These are phyloP conservation scores for Hexactinellida sp. DNA, from an alignment of 37 sponge, comb jelly and placozoan genomes.

Conservation along the genomic window DNA sequence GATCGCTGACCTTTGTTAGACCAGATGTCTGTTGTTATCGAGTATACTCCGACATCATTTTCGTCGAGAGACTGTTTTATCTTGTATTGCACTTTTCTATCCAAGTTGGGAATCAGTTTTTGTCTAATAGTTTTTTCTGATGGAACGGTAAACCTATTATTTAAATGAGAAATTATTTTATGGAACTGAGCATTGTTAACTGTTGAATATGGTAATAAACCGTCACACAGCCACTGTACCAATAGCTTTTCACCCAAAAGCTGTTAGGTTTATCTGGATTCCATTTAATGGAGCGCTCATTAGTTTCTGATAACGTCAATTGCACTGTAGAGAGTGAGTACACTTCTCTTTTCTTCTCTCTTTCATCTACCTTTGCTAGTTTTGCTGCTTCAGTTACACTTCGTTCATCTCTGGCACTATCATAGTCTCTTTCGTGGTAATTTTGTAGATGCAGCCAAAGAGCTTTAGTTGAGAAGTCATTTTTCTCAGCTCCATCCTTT, in stretches of 20 bases:
- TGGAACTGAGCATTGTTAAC: constrained; percentile 14
- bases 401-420: not conserved
- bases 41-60: not conserved
- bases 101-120: constrained; percentile 14
- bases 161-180: not conserved
- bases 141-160: not conserved
- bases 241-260: constrained; percentile 10
- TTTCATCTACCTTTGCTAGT: constrained; percentile 6
- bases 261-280: constrained; percentile 12
- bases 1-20: constrained; percentile 7
- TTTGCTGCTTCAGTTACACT: not conserved
- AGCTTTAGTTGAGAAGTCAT: constrained; percentile 15
- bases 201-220: constrained; percentile 11
- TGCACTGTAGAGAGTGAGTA: constrained; percentile 7
- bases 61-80: constrained; percentile 17
- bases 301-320: constrained; percentile 15
- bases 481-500: constrained; percentile 7
- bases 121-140: not conserved
- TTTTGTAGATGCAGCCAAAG: not conserved
- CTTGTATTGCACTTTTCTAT: constrained; percentile 12
- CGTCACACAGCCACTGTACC: constrained; percentile 16
- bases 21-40: constrained; percentile 2
- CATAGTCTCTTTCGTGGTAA: not conserved
- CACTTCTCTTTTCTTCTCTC: not conserved
- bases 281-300: not conserved